phyloP scores from a whole-genome alignment of 2,113 vertebrate species.

The Zosterops pallidus region DNA sequence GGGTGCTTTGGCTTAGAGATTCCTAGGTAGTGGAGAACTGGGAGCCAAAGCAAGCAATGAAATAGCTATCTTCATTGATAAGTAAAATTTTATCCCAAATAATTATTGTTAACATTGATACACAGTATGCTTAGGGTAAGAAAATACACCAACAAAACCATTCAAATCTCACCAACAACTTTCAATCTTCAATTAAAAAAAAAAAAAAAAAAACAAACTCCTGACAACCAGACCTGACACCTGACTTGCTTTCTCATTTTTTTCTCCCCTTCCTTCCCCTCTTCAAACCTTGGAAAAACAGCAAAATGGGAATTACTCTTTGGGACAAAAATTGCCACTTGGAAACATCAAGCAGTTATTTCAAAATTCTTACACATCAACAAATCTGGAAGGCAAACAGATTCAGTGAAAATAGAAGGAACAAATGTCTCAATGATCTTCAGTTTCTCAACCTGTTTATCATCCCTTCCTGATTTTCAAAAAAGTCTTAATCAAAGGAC shows the following conservation, averaged over 20 bases:
- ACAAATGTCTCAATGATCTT: background rate
- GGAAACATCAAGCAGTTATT: background rate
- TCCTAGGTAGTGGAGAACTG: background rate
- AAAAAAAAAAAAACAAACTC: background rate
- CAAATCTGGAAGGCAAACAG: background rate
- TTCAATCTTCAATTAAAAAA: background rate
- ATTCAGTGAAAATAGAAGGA: background rate
- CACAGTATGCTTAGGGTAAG: background rate
- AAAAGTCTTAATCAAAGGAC: background rate
- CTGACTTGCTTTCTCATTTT: background rate
- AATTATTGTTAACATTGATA: background rate
- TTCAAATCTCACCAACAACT: background rate
- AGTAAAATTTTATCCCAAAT: background rate
- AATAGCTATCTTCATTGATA: background rate
- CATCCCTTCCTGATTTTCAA: background rate
- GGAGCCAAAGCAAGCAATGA: background rate
- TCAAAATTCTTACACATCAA: background rate
- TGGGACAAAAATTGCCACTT: background rate
- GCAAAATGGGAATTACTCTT: background rate
- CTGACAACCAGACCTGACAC: background rate
- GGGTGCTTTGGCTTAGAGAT: background rate
- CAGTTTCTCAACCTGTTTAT: background rate
- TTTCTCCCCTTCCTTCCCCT: background rate
- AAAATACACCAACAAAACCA: background rate
- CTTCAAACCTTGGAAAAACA: background rate